Evolutionary conservation across 2,113 vertebrate species (phyloP).

Genomic region (Phaethon lepturus): DNA sequence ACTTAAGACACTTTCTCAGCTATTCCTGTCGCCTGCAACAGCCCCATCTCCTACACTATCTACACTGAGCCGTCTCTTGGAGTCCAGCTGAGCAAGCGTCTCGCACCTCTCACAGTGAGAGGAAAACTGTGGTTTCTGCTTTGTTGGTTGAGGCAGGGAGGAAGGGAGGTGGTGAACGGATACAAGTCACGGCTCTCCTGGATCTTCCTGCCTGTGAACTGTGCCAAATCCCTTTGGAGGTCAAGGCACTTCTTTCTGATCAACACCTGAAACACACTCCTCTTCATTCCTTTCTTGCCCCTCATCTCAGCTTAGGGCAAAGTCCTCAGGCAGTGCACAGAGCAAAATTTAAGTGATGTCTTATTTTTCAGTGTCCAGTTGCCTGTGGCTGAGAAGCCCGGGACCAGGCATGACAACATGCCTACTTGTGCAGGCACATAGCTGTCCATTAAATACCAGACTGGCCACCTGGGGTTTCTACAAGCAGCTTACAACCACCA

Average conservation of each 20-base stretch:
- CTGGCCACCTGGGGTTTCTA: neutral
- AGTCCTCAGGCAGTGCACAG: neutral
- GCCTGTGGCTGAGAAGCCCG: neutral
- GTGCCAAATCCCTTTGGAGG: neutral
- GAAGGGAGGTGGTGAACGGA: neutral
- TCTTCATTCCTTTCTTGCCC: neutral
- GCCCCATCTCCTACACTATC: neutral
- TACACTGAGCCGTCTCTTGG: accelerated
- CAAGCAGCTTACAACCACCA: neutral
- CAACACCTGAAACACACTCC: neutral
- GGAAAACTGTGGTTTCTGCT: neutral
- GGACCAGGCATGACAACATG: accelerated
- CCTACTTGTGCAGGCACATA: neutral
- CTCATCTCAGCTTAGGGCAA: neutral
- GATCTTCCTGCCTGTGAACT: neutral
- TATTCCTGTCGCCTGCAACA: neutral
- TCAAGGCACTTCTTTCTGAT: neutral
- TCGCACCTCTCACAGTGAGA: neutral
- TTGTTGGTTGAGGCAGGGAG: neutral
- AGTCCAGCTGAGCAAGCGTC: neutral
- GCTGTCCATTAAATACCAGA: neutral
- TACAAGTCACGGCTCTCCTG: neutral
- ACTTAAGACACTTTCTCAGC: neutral
- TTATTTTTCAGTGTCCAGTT: neutral
- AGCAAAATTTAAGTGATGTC: neutral